Evolutionary conservation across 2,113 vertebrate genomes (phyloP).

Genomic region (Albula glossodonta): DNA sequence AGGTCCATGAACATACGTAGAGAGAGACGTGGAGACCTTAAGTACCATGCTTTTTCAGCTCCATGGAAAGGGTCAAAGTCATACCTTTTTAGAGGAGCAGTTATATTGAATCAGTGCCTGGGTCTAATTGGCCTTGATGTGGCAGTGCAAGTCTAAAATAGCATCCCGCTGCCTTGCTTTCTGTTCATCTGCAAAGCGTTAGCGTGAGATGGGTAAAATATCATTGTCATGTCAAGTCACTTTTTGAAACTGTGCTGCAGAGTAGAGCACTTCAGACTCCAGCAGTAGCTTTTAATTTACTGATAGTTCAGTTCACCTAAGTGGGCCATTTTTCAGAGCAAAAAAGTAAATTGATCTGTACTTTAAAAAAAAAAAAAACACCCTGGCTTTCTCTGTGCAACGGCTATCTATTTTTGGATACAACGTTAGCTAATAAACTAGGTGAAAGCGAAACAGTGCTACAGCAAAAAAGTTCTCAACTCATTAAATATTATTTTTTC

Average conservation of each 20-base stretch:
- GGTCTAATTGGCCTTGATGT: not conserved
- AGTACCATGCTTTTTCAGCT: not conserved
- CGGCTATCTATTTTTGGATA: not conserved
- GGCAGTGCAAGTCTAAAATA: not conserved
- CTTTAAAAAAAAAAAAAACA: not conserved
- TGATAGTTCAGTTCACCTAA: not conserved
- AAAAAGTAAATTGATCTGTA: not conserved
- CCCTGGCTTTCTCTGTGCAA: not conserved
- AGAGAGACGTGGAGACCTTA: not conserved
- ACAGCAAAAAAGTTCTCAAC: not conserved
- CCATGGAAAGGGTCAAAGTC: not conserved
- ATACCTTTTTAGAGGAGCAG: not conserved
- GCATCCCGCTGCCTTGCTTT: not conserved
- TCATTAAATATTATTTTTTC: not conserved
- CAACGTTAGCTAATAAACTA: not conserved
- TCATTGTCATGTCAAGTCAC: not conserved
- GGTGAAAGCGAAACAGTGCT: not conserved
- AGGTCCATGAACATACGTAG: not conserved
- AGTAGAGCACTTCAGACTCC: too few relatives aligned
- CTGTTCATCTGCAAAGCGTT: not conserved
- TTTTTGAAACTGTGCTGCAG: not conserved
- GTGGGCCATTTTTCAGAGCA: slow-evolving; percentile 5
- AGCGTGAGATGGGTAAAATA: not conserved
- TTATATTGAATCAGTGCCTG: not conserved
- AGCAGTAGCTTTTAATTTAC: not conserved